Conservation (phyloP, 2,888 invertebrate species). For the Drosophila anomalata region DNA sequence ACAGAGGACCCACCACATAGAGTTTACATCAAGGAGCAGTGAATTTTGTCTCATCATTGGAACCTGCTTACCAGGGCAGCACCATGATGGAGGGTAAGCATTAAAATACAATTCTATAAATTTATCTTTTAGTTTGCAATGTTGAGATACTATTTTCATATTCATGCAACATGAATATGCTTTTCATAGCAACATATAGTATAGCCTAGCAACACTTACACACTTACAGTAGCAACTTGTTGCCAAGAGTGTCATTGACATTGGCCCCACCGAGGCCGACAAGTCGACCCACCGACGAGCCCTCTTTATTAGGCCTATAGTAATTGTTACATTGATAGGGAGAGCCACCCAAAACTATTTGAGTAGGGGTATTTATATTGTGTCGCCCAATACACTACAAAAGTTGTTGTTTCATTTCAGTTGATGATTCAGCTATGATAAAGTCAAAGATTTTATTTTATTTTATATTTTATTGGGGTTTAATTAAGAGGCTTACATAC, state of each 20-base stretch:
- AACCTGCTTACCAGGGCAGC: slow-evolving; percentile 67
- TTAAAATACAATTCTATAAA: not conserved
- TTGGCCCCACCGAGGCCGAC: slow-evolving; percentile 14
- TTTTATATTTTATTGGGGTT: too few relatives aligned
- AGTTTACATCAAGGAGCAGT: slow-evolving; percentile 30
- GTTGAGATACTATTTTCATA: not conserved
- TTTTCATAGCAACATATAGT: too few relatives aligned
- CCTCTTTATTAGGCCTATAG: slow-evolving; percentile 11
- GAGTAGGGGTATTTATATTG: too few relatives aligned
- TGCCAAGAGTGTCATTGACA: slow-evolving; percentile 43
- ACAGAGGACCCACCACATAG: slow-evolving; percentile 3
- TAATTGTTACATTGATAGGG: too few relatives aligned
- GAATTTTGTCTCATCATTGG: slow-evolving; percentile 61
- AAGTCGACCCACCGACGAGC: slow-evolving; percentile 18
- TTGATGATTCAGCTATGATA: too few relatives aligned
- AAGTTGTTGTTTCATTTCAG: too few relatives aligned
- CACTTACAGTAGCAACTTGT: slow-evolving; percentile 28
- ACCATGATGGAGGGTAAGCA: slow-evolving; percentile 78
- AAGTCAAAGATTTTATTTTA: too few relatives aligned
- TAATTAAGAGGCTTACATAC: too few relatives aligned
- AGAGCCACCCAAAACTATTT: too few relatives aligned
- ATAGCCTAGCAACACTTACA: slow-evolving; percentile 9
- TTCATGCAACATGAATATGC: not conserved
- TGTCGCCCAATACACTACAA: too few relatives aligned
- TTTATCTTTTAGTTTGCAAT: not conserved